Evolutionary conservation across 2,888 invertebrate genomes (phyloP).

Genomic region (Apantesis nais): DNA sequence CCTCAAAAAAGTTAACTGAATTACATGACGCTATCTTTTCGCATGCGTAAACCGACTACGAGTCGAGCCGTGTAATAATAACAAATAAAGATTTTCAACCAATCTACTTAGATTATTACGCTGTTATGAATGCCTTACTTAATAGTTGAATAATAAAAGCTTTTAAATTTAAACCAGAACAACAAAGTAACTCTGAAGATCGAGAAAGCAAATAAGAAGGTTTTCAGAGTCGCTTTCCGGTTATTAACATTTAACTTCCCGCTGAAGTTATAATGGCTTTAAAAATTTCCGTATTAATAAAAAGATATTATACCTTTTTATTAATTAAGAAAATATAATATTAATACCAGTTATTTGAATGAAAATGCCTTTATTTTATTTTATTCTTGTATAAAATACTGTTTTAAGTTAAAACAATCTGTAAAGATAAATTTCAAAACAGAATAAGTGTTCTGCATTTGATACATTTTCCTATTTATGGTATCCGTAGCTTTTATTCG

Average conservation of each 20-base stretch:
- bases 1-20: not conserved
- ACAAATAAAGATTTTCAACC: not conserved
- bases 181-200: not conserved
- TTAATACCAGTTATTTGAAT: not conserved
- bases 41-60: not conserved
- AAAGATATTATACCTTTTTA: too few relatives aligned
- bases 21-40: not conserved
- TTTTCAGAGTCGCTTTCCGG: slow-evolving; percentile 7
- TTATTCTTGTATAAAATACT: too few relatives aligned
- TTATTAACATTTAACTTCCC: slow-evolving; percentile 15
- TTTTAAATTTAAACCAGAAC: not conserved
- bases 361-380: too few relatives aligned
- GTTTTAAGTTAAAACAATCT: too few relatives aligned
- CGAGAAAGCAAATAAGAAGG: slow-evolving; percentile 6
- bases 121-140: not conserved
- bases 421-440: too few relatives aligned
- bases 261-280: slow-evolving; percentile 13
- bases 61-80: not conserved
- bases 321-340: too few relatives aligned
- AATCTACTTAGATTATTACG: not conserved
- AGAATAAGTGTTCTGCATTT: too few relatives aligned
- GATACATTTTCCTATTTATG: too few relatives aligned
- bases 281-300: not conserved
- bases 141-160: not conserved
- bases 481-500: too few relatives aligned